Percentiles rank a stretch among this genome's conserved stretches.
These are phyloP conservation scores for Sycophila sp. DNA, from an alignment of 1,140 invertebrate genomes.

Conservation along the genomic window DNA sequence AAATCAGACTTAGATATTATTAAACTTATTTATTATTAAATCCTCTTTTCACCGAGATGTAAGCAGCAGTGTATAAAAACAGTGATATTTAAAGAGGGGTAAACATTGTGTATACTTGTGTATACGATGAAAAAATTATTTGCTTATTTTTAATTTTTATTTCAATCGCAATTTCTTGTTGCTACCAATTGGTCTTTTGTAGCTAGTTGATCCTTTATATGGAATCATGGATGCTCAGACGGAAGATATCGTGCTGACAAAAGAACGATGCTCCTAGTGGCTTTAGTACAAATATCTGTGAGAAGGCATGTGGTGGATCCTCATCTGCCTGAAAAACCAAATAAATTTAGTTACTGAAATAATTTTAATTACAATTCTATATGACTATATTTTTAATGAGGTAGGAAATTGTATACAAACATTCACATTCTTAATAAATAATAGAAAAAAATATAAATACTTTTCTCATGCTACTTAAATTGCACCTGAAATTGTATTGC, in stretches of 20 bases:
- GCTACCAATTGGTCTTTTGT: slow-evolving; percentile 15
- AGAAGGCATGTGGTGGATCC: slow-evolving; percentile 90
- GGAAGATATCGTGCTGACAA: slow-evolving; percentile 93
- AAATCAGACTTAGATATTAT: slow-evolving; percentile 48
- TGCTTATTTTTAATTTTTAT: slow-evolving; percentile 47
- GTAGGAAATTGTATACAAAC: too few species aligned
- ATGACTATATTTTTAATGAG: too few species aligned
- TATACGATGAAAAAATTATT: slow-evolving; percentile 45
- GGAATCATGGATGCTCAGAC: slow-evolving; percentile 87
- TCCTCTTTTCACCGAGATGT: slow-evolving; percentile 44
- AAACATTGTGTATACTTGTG: slow-evolving; percentile 41
- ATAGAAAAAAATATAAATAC: too few species aligned
- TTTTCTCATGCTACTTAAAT: too few species aligned
- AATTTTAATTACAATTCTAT: too few species aligned
- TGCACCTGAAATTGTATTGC: too few species aligned
- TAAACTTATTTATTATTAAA: slow-evolving; percentile 42
- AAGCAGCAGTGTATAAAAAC: slow-evolving; percentile 57
- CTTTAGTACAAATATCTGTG: slow-evolving; percentile 90
- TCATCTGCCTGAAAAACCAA: slow-evolving; percentile 83
- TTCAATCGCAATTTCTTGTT: slow-evolving; percentile 24
- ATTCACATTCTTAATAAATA: too few species aligned
- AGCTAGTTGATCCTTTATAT: slow-evolving; percentile 65
- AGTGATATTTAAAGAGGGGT: slow-evolving; percentile 49
- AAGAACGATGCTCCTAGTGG: slow-evolving; percentile 85
- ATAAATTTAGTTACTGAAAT: neutral